Base-by-base conservation (phyloP, 1,140 invertebrate genomes). In the Sitophilus oryzae region DNA sequence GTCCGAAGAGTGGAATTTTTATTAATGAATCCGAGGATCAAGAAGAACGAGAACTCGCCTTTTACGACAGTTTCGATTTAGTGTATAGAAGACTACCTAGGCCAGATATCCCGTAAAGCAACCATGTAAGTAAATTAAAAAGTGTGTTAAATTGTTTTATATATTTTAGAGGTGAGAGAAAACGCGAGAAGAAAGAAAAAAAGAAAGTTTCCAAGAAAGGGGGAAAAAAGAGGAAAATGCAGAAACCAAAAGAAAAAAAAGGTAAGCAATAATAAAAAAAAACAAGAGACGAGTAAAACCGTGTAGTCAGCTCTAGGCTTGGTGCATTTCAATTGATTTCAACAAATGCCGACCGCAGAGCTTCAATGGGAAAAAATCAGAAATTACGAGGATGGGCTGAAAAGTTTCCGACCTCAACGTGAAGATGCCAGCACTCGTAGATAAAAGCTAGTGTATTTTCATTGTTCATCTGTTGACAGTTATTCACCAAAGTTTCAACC, bases 1-100 rank as follows among this genome's bases (percentile, higher is more conserved):
- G 62, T 46, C 66, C 66, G 0, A 67, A 64, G 52, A 71, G 67
- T 59, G 65, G 66, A 11, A 68, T 69, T 38, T 50, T 66, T 42
- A 61, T 71, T n/a, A 71, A 71, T 25, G 60, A 56, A 52, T 57
- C 35, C 19, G 34, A 56, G 18, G 11, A 16, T 1, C 37, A 54
- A 18, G 41, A 50, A 46, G n/a, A 30, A 23, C 23, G 45, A 46
- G n/a, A 30, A 23, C 23, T 21, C 9, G 36, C 21, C 25, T 50
- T 50, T 46, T 59, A 56, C 34, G 63, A 65, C 45, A 66, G 64
- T 56, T 64, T 66, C 15, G 64, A 66, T 60, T 50, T 64, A 23
- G 60, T 66, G 2, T 64, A 48, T 37, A 45, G 22, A 14, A 61
- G 59, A 49, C 51, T 57, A 37, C 58, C 60, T 1, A 46, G 61